Base-by-base conservation (phyloP, 2,797 vertebrate genomes). In the Rhinoraja longicauda region DNA sequence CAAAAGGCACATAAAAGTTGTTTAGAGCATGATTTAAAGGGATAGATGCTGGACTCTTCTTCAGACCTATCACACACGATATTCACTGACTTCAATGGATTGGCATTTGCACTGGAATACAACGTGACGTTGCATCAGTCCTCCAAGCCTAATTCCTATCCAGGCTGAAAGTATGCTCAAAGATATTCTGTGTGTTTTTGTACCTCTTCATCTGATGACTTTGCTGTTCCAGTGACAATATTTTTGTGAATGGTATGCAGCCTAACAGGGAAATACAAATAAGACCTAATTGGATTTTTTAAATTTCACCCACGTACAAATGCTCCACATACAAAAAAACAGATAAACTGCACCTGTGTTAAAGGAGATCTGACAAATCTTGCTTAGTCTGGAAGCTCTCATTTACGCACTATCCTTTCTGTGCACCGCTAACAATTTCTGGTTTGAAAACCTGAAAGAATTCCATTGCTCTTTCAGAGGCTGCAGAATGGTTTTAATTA, bases 391-490 rank as follows among this genome's bases (percentile, higher is more conserved):
- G 3, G 72, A 92, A 29, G 70, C 84, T 32, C 3, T 88, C 62
- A 19, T 19, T 88, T 26, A 1, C 17, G 26, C 10, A 45, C 39
- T 13, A 5, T 75, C 29, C 10, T 91, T 93, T 95, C 90, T 17
- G 90, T 17, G 0, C 93, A 32, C 93, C 94, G 93, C 94, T 95
- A 93, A 93, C 94, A 57, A 45, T 92, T 92, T 92, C 5, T 73
- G 94, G 96, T 97, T 96, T 95, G 93, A 6, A 93, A 94, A 94
- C 32, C 96, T 96, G 94, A 94, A 94, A 93, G 95, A 95, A 95
- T 95, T 91, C 94, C 95, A 94, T 95, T 95, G 95, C 96, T 96
- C 97, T 96, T 95, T 96, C 95, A 95, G 96, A 95, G 95, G 95
- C 96, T 95, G 96, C 94, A 95, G 93, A 95, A 95, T 95, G 62